Evolutionary conservation across 2,888 invertebrate genomes (phyloP).

Genomic region (Drosophila setosimentum): DNA sequence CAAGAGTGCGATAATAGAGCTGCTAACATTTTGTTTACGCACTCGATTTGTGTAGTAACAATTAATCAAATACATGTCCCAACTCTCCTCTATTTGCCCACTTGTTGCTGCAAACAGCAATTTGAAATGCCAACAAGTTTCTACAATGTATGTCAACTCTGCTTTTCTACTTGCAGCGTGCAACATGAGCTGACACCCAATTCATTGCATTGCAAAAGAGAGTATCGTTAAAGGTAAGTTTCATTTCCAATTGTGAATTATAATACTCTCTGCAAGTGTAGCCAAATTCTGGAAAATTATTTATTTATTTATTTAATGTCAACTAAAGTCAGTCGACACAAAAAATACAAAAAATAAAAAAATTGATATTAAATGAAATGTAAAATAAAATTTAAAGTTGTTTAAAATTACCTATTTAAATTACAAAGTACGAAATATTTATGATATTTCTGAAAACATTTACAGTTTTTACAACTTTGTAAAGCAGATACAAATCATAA

Average conservation of each 20-base stretch:
- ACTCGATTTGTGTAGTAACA: slow-evolving; percentile 40
- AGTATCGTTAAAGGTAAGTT: not conserved
- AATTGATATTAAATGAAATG: too few species aligned
- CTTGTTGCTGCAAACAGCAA: not conserved
- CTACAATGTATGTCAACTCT: not conserved
- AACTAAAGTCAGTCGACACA: too few species aligned
- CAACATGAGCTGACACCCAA: slow-evolving; percentile 18
- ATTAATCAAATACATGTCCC: slow-evolving; percentile 60
- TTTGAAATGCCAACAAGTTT: not conserved
- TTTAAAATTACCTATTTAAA: too few species aligned
- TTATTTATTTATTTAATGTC: too few species aligned
- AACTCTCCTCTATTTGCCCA: slow-evolving; percentile 9
- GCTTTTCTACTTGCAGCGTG: slow-evolving; percentile 29
- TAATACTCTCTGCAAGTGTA: not conserved
- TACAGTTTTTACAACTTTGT: not conserved
- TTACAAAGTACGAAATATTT: too few species aligned
- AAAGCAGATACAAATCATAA: not conserved
- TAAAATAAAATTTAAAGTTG: too few species aligned
- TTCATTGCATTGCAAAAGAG: not conserved
- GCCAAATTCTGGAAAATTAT: too few species aligned
- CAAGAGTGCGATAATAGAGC: slow-evolving; percentile 46
- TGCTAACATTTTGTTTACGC: slow-evolving; percentile 65
- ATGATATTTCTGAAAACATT: too few species aligned
- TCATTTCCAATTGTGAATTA: not conserved
- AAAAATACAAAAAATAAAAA: too few species aligned